These are phyloP conservation scores for Monarcha castaneiventris DNA, from an alignment of 2,113 vertebrate genomes.

Conservation along the genomic window DNA sequence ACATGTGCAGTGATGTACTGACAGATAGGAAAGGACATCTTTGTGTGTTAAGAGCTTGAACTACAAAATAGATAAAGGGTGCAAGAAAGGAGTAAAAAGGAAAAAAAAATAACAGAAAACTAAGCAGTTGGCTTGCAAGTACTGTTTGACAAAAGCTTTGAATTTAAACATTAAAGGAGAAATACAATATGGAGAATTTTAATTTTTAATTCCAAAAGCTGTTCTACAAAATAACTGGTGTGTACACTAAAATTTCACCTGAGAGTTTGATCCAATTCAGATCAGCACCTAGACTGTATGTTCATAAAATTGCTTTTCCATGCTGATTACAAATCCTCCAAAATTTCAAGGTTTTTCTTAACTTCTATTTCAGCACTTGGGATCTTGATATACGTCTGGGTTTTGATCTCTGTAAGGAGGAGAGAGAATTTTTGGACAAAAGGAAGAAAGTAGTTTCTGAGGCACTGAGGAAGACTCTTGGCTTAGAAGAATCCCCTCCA, in stretches of 20 bases:
- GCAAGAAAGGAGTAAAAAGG: background rate
- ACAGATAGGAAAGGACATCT: background rate
- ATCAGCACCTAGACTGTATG: background rate
- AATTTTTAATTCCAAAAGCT: background rate
- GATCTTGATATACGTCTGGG: conserved; percentile 80
- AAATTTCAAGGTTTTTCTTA: accelerated
- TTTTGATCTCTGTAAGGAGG: conserved; percentile 80
- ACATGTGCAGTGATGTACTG: background rate
- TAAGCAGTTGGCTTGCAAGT: background rate
- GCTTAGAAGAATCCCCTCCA: conserved; percentile 52
- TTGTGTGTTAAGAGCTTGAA: background rate
- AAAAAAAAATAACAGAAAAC: background rate
- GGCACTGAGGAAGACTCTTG: conserved; percentile 71
- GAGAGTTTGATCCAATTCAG: background rate
- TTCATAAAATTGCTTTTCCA: background rate
- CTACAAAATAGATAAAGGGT: background rate
- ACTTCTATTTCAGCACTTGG: conserved; percentile 54
- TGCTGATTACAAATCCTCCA: background rate
- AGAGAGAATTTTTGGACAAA: conserved; percentile 78
- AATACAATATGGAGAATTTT: background rate
- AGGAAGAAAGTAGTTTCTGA: conserved; percentile 73
- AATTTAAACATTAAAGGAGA: background rate
- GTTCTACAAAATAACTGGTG: background rate
- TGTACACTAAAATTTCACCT: background rate
- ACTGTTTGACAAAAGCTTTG: background rate